Evolutionary conservation across 1,140 invertebrate species (phyloP), one percentile per base, ranked within the genome.

Genomic region (Lutraria rhynchaena): DNA sequence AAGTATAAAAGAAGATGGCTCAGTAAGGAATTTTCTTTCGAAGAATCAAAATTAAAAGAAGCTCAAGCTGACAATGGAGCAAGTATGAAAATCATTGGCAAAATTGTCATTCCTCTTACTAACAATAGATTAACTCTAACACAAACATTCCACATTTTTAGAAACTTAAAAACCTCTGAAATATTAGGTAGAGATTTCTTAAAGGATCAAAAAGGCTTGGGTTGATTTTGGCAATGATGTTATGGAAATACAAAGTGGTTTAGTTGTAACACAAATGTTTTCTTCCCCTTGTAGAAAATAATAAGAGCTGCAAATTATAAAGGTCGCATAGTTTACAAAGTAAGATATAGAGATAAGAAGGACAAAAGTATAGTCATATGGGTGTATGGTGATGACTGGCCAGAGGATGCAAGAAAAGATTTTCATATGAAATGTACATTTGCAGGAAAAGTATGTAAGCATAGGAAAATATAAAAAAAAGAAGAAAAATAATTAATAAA

Each of bases 151-250:
- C 31, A 69, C 49, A 44, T 69, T 7, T 69, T 69, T 19, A 49
- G 49, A 69, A 69, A 69, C 19, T 27, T 69, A 29, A 69, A 69
- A 24, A 37, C 46, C 24, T 69, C 41, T n/a, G 41, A 55, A 9
- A 46, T 69, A 27, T 49, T 69, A 49, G 65, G 65, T 49, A 5
- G 41, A 7, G 65, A 69, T 29, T 69, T 69, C 44, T 24, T 69
- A n/a, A 69, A 69, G 31, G 65, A 69, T 17, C 65, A 69, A 51
- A n/a, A 69, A 69, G 41, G 65, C 65, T n/a, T 69, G 65, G 65
- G 27, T 49, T 49, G 65, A 69, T 51, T 69, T 69, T 69, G 65
- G 44, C 11, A 49, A 69, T 49, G 44, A 69, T 49, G 37, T 69
- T 13, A 7, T 69, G 2, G 13, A 69, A 19, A 69, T 69, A 9